phyloP scores from a whole-genome alignment of 1,140 invertebrate species.

The Gerris buenoi region DNA sequence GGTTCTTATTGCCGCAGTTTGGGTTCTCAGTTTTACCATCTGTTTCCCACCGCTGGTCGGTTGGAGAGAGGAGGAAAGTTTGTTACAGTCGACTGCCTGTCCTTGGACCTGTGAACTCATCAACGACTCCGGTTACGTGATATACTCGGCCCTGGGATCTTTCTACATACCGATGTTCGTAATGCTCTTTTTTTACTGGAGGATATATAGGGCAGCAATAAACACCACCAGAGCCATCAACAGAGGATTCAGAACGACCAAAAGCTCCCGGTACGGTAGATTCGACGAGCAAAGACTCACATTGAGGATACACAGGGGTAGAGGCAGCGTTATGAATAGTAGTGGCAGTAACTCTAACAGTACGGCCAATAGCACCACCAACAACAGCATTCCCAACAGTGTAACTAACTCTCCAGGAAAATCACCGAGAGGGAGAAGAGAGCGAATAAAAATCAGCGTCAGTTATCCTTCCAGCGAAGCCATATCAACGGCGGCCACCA shows the following conservation, averaged over 20 bases:
- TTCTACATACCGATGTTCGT: conserved; percentile 93
- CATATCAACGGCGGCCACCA: conserved; percentile 29
- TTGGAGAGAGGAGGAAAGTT: conserved; percentile 57
- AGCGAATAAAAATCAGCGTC: conserved; percentile 65
- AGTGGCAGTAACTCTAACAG: conserved; percentile 34
- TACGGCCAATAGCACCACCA: conserved; percentile 9
- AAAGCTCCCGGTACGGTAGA: conserved; percentile 41
- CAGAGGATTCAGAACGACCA: conserved; percentile 82
- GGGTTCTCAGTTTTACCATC: conserved; percentile 89
- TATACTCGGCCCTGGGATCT: conserved; percentile 81
- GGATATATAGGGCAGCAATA: conserved; percentile 83
- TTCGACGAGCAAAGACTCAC: conserved; percentile 78
- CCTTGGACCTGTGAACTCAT: conserved; percentile 78
- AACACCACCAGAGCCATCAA: conserved; percentile 80
- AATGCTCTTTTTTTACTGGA: conserved; percentile 93
- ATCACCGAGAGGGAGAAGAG: conserved; percentile 35
- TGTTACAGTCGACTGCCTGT: conserved; percentile 35
- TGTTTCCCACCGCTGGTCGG: conserved; percentile 92
- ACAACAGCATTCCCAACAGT: conserved; percentile 20
- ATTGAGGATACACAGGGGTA: conserved; percentile 75
- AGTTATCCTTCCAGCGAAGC: conserved; percentile 67
- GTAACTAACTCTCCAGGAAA: conserved; percentile 19
- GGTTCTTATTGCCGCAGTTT: conserved; percentile 72
- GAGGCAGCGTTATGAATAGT: conserved; percentile 39
- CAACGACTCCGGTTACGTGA: conserved; percentile 66